Evolutionary conservation across 1,140 invertebrate species (phyloP).

Genomic region (Camponotus floridanus): DNA sequence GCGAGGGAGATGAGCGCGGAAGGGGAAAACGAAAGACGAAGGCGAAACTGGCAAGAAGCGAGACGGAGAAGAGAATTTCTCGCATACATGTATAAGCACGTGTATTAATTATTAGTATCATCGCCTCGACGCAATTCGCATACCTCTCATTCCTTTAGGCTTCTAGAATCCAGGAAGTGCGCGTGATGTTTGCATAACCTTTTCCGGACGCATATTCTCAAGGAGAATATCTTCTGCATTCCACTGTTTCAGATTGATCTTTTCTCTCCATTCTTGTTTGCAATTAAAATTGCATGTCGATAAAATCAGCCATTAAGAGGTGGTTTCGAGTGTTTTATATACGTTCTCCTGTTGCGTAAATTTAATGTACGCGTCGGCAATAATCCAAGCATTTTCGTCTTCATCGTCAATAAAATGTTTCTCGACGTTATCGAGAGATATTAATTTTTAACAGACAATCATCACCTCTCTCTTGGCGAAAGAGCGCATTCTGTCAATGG

Average conservation of each 20-base stretch:
- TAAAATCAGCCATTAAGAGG: not conserved
- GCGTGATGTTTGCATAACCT: constrained; percentile 21
- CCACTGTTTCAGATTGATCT: constrained; percentile 1
- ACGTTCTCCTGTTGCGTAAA: constrained; percentile 4
- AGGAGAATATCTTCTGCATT: constrained; percentile 8
- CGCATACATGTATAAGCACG: not conserved
- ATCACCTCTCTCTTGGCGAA: not conserved
- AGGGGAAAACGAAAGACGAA: constrained; percentile 1
- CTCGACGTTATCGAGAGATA: not conserved
- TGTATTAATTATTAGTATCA: constrained; percentile 72
- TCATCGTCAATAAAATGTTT: not conserved
- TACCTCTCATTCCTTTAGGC: constrained; percentile 14
- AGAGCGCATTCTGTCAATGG: not conserved
- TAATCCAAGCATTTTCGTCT: constrained; percentile 10
- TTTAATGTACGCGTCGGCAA: not conserved
- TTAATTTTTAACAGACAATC: constrained; percentile 21
- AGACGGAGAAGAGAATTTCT: constrained; percentile 19
- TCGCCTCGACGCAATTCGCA: constrained; percentile 19
- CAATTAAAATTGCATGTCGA: constrained; percentile 4
- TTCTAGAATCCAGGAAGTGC: constrained; percentile 19
- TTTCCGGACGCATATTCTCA: constrained; percentile 1
- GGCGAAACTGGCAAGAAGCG: not conserved
- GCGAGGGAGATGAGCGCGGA: not conserved
- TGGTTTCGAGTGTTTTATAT: not conserved
- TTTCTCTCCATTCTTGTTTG: constrained; percentile 25